phyloP scores from a whole-genome alignment of 2,113 vertebrate genomes.

The Condylura cristata region DNA sequence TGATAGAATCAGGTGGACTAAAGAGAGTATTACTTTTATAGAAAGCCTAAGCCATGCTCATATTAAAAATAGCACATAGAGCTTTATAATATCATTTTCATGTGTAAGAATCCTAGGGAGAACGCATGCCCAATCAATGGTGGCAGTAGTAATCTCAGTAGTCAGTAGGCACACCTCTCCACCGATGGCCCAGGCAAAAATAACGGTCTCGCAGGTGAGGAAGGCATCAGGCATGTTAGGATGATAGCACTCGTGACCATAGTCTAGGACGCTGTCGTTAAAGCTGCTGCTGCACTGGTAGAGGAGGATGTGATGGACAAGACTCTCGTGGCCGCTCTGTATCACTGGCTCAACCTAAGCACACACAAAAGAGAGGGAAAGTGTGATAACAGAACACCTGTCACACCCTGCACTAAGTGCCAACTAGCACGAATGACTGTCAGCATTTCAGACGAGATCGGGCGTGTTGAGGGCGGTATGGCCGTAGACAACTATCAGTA shows the following conservation, averaged over 20 bases:
- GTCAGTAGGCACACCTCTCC: conserved; percentile 88
- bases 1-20: background rate
- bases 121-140: too few species aligned
- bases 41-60: background rate
- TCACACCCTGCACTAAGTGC: accelerated
- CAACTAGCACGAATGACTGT: background rate
- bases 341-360: conserved; percentile 91
- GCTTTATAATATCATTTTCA: background rate
- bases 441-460: background rate
- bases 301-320: conserved; percentile 92
- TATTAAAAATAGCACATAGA: background rate
- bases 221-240: conserved; percentile 94
- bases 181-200: conserved; percentile 94
- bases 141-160: background rate
- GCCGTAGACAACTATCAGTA: accelerated
- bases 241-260: conserved; percentile 92
- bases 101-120: background rate
- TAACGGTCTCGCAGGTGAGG: conserved; percentile 90
- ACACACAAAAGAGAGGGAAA: background rate
- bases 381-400: accelerated
- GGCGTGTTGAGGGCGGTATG: too few species aligned
- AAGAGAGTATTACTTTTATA: background rate
- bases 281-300: conserved; percentile 91
- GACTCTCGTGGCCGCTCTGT: conserved; percentile 89
- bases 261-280: conserved; percentile 86